Base-by-base conservation (phyloP, 2,888 invertebrate species). In the Atrina japonica region DNA sequence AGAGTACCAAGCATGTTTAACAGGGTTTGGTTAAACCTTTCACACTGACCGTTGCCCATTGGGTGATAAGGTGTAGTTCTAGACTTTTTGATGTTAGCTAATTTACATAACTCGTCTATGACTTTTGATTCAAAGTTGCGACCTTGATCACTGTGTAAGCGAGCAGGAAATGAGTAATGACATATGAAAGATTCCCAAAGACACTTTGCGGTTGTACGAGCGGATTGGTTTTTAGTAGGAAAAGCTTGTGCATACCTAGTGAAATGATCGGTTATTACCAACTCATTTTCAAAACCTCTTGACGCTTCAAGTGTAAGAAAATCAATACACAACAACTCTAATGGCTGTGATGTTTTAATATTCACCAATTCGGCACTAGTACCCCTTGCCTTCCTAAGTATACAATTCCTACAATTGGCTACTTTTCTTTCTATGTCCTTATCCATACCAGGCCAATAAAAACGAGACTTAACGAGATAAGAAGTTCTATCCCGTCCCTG, bases 61-160 rank as follows among this genome's bases (percentile, higher is more conserved):
- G n/a, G n/a, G n/a, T n/a, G n/a, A n/a, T n/a, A n/a, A n/a, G n/a
- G n/a, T n/a, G n/a, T n/a, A n/a, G n/a, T n/a, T n/a, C n/a, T n/a
- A n/a, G n/a, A n/a, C n/a, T n/a, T n/a, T n/a, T n/a, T n/a, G n/a
- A 35, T 11, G 35, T 35, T 35, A 35, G 35, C 35, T 35, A 35
- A 11, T 11, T 35, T 35, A 11, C 35, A 35, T 35, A 35, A 35
- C 16, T 45, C 56, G n/a, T 21, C 1, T n/a, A 35, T 40, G 5
- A 73, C 25, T 1, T 45, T 14, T 14, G 50, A 27, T 40, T 66
- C 66, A 61, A 73, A 73, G 14, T 73, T 70, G 14, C 56, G 29
- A n/a, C 70, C 67, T 30, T 66, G 64, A 27, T 75, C 68, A 14
- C 43, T 30, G 49, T 70, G 75, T 6, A 75, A 21, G 14, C 55